Evolutionary conservation across 2,797 vertebrate species (phyloP), one percentile per base, ranked within the genome.

Genomic region (Esox masquinongy): DNA sequence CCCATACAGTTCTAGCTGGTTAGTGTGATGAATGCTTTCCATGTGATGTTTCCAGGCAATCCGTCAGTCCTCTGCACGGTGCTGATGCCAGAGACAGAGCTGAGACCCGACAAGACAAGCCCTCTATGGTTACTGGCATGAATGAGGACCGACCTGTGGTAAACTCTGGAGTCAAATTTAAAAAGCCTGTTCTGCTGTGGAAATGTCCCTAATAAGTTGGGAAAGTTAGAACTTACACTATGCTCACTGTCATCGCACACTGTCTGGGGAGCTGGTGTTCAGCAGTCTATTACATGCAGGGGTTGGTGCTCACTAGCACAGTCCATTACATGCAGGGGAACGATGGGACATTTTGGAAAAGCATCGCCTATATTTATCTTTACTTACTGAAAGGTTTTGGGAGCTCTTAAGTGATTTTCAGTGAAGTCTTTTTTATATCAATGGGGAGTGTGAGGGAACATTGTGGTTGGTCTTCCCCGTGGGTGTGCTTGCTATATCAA

Each of bases 341-440:
- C 75, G 43, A 80, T 53, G 74, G 31, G 79, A 47, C 22, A 49
- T 64, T 49, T 79, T 77, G 72, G 43, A 87, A 76, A 79, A 74
- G 68, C 71, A 26, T 59, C 6, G 39, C 56, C 4, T 6, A n/a
- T 67, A 76, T 83, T 79, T 50, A 85, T 84, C 73, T 76, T 77
- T 61, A 78, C 79, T 76, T 70, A 73, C 72, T 85, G 73, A 84
- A 83, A 86, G 68, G 66, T 78, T 83, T 64, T 76, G 63, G 72
- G 39, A 86, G 76, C 70, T 61, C 22, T 84, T 26, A 61, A 31
- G 75, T 82, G 72, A 75, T 77, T 82, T 86, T 77, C 75, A 86
- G 82, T 87, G 77, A 87, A 17, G 77, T 72, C 63, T 66, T 80
- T 75, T 39, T 61, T 83, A 78, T 87, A 78, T 68, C 64, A 70